phyloP scores from a whole-genome alignment of 2,797 vertebrate species.

The Margarornis squamiger region DNA sequence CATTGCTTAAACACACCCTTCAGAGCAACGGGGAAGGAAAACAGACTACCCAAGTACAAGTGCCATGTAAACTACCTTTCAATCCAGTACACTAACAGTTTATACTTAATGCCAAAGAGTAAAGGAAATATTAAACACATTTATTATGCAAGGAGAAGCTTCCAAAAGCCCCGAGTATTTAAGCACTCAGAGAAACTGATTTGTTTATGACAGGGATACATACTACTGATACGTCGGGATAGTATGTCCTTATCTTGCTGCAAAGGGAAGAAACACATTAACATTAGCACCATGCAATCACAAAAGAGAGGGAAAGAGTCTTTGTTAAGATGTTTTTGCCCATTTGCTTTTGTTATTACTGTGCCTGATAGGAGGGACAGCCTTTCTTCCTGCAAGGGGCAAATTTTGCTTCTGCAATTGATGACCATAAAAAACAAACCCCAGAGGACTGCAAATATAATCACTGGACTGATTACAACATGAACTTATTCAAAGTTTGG shows the following conservation, averaged over 20 bases:
- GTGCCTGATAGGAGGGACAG: background rate
- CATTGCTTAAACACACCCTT: background rate
- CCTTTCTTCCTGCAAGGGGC: background rate
- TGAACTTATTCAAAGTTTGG: background rate
- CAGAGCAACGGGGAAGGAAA: background rate
- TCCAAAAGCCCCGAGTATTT: constrained; percentile 18
- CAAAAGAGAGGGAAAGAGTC: background rate
- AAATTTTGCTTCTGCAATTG: background rate
- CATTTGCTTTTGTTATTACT: background rate
- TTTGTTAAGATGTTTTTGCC: background rate
- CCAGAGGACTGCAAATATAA: background rate
- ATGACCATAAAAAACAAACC: background rate
- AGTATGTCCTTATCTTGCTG: background rate
- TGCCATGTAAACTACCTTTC: constrained; percentile 18
- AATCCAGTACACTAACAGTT: background rate
- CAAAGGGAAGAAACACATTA: background rate
- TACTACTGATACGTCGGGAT: background rate
- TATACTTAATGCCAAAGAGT: background rate
- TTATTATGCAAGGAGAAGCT: background rate
- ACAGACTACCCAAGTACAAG: background rate
- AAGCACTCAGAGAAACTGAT: background rate
- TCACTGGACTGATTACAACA: background rate
- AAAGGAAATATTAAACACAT: constrained; percentile 39
- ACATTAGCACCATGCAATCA: background rate
- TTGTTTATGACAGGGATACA: background rate